Evolutionary conservation across 2,113 vertebrate genomes (phyloP).

Genomic region (Marmota monax): DNA sequence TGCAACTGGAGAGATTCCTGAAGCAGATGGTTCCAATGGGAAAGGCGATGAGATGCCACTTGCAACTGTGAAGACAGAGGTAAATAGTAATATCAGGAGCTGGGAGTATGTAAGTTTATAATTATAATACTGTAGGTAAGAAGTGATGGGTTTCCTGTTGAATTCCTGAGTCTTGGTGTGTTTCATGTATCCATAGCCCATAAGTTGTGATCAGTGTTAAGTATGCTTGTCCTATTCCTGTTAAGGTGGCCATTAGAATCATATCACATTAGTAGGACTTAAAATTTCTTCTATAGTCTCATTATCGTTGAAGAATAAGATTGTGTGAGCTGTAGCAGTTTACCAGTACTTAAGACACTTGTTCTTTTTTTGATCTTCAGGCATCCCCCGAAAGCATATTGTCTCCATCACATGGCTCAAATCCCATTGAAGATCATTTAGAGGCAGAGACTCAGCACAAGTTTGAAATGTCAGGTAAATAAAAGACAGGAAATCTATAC

Average conservation of each 20-base stretch:
- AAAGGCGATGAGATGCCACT: slow-evolving; percentile 85
- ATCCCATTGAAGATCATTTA: slow-evolving; percentile 89
- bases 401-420: slow-evolving; percentile 89
- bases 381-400: slow-evolving; percentile 88
- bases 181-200: slow-evolving; percentile 7
- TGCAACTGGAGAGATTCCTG: slow-evolving; percentile 81
- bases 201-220: background rate
- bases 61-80: slow-evolving; percentile 88
- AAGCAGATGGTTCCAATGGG: slow-evolving; percentile 82
- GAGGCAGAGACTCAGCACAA: slow-evolving; percentile 90
- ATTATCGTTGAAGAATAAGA: slow-evolving; percentile 48
- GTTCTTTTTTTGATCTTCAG: slow-evolving; percentile 85
- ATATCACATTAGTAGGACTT: background rate
- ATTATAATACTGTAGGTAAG: background rate
- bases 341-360: slow-evolving; percentile 45
- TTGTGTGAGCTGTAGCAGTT: background rate
- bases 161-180: slow-evolving; percentile 46
- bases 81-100: slow-evolving; percentile 79
- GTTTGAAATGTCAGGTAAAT: slow-evolving; percentile 91
- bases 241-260: slow-evolving; percentile 20
- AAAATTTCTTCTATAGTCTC: slow-evolving; percentile 30
- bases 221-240: background rate
- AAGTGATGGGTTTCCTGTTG: slow-evolving; percentile 39
- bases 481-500: slow-evolving; percentile 82
- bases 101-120: slow-evolving; percentile 73